Base-by-base conservation (phyloP, 2,888 invertebrate genomes). In the Limnephilus rhombicus region DNA sequence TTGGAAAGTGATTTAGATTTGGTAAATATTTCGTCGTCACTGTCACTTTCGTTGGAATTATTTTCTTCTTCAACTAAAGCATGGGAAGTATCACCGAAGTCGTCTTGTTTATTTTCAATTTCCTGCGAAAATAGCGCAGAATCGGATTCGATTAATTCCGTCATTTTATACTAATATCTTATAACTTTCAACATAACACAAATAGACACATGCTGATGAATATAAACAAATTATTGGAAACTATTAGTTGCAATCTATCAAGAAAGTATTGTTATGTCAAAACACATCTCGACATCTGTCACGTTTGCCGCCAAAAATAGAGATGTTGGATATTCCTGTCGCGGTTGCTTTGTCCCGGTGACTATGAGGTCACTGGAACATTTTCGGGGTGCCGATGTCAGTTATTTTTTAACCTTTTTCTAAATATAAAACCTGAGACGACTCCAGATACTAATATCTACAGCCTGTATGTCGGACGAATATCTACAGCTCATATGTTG, bases 11-110 rank as follows among this genome's bases (percentile, higher is more conserved):
- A 45, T 68, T 85, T 90, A 49, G 68, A 83, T 37, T 80, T 90
- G n/a, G 80, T 34, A 68, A 90, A 82, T 34, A 90, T 90, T 85
- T 90, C 90, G n/a, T 90, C 29, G 41, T 90, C 90, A 90, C 90
- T 90, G 31, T 85, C 85, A 85, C 88, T 89, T 68, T 80, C n/a
- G n/a, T 37, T 41, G 13, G 34, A 80, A 37, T 89, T 11, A n/a
- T 86, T 24, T n/a, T 83, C 83, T 83, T 34, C 37, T 83, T 34
- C 83, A 34, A 24, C 15, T 31, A 83, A 83, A 31, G 29, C 29
- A 24, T 34, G 34, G 37, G 15, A 34, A 83, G 34, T 37, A 15
- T 90, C 85, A 85, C 85, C 29, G 24, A 85, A 31, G 41, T 53
- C 49, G 85, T 4, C 34, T 24, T 85, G 41, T 85, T 45, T 24